phyloP scores from a whole-genome alignment of 2,888 invertebrate species.

The Chelonus formosanus region DNA sequence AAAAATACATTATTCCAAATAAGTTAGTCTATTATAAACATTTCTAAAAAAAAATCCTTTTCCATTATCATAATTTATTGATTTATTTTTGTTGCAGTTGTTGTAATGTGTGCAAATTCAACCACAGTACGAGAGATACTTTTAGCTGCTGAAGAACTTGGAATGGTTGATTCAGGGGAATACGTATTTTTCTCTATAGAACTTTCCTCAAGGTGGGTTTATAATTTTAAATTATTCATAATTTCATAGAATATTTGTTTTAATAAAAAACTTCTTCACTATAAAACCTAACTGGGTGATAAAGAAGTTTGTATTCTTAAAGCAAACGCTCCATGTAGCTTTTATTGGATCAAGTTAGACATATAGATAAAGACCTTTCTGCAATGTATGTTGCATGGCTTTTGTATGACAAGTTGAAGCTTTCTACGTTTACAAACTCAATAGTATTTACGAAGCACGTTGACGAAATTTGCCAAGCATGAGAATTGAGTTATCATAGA shows the following conservation, averaged over 20 bases:
- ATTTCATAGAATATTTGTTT: no score
- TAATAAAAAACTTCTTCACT: neutral
- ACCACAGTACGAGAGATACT: conserved; percentile 90
- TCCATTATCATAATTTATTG: conserved; percentile 11
- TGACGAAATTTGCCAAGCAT: no score
- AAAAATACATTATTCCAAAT: no score
- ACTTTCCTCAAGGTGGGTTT: conserved; percentile 89
- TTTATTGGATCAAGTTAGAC: conserved; percentile 21
- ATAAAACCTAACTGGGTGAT: conserved; percentile 1
- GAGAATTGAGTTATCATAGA: no score
- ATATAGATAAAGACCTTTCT: conserved; percentile 20
- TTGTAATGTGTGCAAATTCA: conserved; percentile 92
- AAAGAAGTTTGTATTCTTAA: conserved; percentile 13
- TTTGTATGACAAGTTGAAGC: neutral
- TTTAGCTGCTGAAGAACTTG: conserved; percentile 91
- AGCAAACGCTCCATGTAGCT: neutral
- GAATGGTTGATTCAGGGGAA: conserved; percentile 96
- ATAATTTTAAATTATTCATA: neutral
- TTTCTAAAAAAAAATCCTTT: no score
- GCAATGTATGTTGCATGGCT: conserved; percentile 9
- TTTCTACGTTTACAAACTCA: no score
- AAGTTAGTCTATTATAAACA: no score
- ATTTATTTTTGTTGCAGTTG: conserved; percentile 75
- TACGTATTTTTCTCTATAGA: conserved; percentile 99
- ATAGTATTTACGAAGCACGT: no score